Evolutionary conservation across 2,797 vertebrate species (phyloP).

Genomic region (Zalophus californianus): DNA sequence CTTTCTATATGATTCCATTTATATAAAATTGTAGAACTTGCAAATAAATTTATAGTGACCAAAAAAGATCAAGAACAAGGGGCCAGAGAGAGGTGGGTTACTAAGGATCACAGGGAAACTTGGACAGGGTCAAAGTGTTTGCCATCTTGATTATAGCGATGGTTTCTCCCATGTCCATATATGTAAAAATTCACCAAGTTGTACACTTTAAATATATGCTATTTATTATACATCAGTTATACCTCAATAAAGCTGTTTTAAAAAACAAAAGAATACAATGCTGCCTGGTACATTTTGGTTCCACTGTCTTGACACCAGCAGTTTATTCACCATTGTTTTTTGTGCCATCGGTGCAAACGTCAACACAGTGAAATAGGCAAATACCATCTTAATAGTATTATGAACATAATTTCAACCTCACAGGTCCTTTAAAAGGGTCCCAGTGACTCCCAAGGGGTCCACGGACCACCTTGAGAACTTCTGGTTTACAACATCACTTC

Average conservation of each 20-base stretch:
- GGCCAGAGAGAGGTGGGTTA: not conserved
- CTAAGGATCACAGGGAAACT: not conserved
- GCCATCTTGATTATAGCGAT: not conserved
- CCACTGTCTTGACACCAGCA: not conserved
- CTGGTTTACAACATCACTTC: not conserved
- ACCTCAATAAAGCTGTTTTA: not conserved
- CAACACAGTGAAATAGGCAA: not conserved
- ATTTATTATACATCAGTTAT: not conserved
- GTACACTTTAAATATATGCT: not conserved
- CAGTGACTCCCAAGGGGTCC: not conserved
- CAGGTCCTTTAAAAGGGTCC: not conserved
- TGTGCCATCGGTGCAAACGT: not conserved
- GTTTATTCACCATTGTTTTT: not conserved
- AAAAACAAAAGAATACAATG: not conserved
- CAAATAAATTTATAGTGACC: conserved; percentile 1
- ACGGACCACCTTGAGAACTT: not conserved
- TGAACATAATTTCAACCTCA: conserved; percentile 7
- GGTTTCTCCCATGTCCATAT: not conserved
- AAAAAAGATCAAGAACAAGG: not conserved
- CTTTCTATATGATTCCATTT: not conserved
- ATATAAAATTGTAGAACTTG: conserved; percentile 23
- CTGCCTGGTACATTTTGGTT: not conserved
- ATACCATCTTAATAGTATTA: not conserved
- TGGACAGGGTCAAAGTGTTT: not conserved
- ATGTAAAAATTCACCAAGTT: not conserved